Conservation (phyloP, 2,888 invertebrate genomes). For the Drepanosiphum platanoidis region DNA sequence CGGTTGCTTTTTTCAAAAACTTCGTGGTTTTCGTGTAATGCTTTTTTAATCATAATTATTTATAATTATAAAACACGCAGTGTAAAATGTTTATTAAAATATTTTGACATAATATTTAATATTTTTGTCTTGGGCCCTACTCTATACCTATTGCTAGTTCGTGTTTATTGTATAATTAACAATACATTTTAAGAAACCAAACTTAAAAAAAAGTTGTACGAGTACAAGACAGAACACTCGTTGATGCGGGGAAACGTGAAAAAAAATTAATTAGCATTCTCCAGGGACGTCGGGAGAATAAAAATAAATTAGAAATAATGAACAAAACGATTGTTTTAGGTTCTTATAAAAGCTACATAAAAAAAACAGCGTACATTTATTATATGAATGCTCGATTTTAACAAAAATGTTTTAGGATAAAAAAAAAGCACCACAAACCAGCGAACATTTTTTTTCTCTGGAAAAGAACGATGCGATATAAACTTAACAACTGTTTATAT, state of each 20-base stretch:
- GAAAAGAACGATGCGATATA: no score
- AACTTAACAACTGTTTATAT: no score
- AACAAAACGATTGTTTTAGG: conserved; percentile 12
- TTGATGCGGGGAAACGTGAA: neutral
- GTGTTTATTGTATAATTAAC: neutral
- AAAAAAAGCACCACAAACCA: no score
- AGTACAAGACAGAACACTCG: neutral
- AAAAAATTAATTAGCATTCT: conserved; percentile 19
- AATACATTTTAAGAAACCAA: neutral
- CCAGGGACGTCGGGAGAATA: neutral
- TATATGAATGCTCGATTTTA: neutral
- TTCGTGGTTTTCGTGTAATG: no score
- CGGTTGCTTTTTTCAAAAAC: no score
- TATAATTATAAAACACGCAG: no score
- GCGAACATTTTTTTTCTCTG: no score
- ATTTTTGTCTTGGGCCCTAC: no score
- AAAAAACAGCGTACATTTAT: neutral
- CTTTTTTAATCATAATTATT: no score
- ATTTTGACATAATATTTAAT: neutral
- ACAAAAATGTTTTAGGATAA: no score
- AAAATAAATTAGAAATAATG: conserved; percentile 8
- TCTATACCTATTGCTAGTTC: neutral
- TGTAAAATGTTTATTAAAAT: neutral
- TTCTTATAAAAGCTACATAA: conserved; percentile 18
- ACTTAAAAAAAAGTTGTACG: neutral